phyloP scores from a whole-genome alignment of 35 echinoderm and acorn worm species.

The Nesometra sesokonis region DNA sequence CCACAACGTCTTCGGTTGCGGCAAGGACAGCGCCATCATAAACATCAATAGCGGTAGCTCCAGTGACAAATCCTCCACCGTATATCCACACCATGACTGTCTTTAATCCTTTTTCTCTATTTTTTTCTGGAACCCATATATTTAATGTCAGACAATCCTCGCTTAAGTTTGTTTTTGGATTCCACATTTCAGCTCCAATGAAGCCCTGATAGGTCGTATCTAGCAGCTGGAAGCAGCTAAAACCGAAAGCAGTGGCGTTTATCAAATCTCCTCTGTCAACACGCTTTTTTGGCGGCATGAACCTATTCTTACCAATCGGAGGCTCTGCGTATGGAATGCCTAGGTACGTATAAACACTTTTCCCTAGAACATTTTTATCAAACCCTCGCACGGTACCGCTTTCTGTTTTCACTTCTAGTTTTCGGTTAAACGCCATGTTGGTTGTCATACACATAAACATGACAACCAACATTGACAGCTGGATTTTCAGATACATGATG shows the following conservation, averaged over 20 bases:
- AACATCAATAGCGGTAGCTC: background rate
- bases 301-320: background rate
- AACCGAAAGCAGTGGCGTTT: background rate
- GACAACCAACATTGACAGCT: background rate
- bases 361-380: background rate
- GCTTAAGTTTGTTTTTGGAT: background rate
- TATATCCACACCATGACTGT: conserved; percentile 65
- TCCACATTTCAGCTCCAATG: background rate
- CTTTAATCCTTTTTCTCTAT: background rate
- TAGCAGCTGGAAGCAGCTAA: background rate
- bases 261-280: background rate
- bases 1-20: conserved; percentile 36
- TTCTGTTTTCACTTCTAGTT: background rate
- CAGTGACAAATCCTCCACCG: conserved; percentile 36
- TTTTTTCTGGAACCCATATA: conserved; percentile 11
- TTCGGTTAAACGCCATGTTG: background rate
- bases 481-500: background rate
- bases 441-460: background rate
- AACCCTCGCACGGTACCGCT: background rate
- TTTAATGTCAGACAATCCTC: conserved; percentile 6
- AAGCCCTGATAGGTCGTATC: background rate
- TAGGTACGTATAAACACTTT: conserved; percentile 22
- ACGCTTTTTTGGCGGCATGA: background rate
- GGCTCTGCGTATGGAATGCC: conserved; percentile 15
- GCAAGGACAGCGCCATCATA: conserved; percentile 14